These are phyloP conservation scores for Melanchra persicariae DNA, from an alignment of 2,888 invertebrate species.

Conservation along the genomic window DNA sequence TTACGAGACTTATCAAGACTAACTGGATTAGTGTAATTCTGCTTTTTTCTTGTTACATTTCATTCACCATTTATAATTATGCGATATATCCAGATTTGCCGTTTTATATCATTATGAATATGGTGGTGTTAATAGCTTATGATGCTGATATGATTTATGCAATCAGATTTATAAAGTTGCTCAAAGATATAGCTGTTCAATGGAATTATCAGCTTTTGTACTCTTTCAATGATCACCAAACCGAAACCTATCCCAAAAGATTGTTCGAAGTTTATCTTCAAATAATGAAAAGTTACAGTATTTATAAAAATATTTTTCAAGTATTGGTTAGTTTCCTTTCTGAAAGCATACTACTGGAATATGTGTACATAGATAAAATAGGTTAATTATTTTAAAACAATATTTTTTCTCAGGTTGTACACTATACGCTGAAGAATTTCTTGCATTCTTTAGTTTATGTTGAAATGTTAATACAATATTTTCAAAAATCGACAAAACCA, in stretches of 20 bases:
- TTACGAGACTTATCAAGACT: not conserved
- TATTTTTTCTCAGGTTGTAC: slow-evolving; percentile 6
- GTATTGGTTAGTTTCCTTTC: not conserved
- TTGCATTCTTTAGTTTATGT: slow-evolving; percentile 21
- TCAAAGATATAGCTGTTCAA: not conserved
- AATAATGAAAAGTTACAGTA: slow-evolving; percentile 19
- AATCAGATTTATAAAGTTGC: slow-evolving; percentile 13
- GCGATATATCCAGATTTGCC: not conserved
- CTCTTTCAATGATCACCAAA: not conserved
- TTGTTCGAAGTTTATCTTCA: slow-evolving; percentile 4
- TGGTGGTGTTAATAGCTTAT: not conserved
- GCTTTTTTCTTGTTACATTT: not conserved
- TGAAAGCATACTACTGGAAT: not conserved
- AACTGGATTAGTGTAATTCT: not conserved
- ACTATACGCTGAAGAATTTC: slow-evolving; percentile 19
- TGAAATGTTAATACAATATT: slow-evolving; percentile 16
- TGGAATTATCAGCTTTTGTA: slow-evolving; percentile 18
- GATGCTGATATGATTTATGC: slow-evolving; percentile 21
- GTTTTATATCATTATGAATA: not conserved
- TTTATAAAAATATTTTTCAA: slow-evolving; percentile 20
- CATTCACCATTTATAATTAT: not conserved
- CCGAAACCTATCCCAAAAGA: not conserved
- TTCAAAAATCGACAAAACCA: not conserved
- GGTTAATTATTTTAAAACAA: not conserved
- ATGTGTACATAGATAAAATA: not conserved